phyloP scores from a whole-genome alignment of 2,113 vertebrate species.

The Marcusenius ussheri region DNA sequence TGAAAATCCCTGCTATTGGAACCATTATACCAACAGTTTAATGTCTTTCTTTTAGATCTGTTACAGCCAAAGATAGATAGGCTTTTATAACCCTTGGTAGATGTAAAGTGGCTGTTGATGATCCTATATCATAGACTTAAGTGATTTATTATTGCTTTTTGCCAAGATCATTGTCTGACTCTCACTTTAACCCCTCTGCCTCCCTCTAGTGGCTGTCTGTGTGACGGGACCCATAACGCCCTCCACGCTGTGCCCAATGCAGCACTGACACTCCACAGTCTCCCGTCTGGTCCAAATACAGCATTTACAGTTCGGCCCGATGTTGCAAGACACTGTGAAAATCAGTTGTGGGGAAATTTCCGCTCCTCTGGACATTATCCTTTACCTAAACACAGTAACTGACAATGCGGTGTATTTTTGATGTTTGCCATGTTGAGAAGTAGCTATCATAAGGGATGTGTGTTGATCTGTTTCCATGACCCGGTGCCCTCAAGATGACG shows the following conservation, averaged over 20 bases:
- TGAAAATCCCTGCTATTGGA: background rate
- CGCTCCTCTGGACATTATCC: slow-evolving; percentile 86
- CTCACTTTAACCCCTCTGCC: slow-evolving; percentile 1
- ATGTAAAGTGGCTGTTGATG: background rate
- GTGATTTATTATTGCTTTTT: background rate
- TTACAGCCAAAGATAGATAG: background rate
- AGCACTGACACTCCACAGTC: slow-evolving; percentile 52
- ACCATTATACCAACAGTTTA: background rate
- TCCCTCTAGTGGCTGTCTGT: slow-evolving; percentile 7
- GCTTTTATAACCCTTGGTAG: background rate
- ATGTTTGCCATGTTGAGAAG: slow-evolving; percentile 64
- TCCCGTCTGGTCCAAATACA: slow-evolving; percentile 63
- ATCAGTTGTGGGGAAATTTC: slow-evolving; percentile 84
- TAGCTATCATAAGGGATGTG: slow-evolving; percentile 59
- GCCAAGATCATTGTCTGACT: background rate
- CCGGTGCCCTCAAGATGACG: slow-evolving; percentile 60
- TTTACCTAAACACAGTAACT: slow-evolving; percentile 63
- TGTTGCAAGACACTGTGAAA: slow-evolving; percentile 80
- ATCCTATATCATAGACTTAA: background rate
- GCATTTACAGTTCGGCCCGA: slow-evolving; percentile 60
- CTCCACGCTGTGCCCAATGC: slow-evolving; percentile 40
- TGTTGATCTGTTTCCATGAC: slow-evolving; percentile 67
- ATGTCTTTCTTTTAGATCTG: background rate
- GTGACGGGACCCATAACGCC: slow-evolving; percentile 57
- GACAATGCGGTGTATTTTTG: slow-evolving; percentile 24